Base-by-base conservation (phyloP, 2,797 vertebrate genomes). In the Emydoidea blandingii region DNA sequence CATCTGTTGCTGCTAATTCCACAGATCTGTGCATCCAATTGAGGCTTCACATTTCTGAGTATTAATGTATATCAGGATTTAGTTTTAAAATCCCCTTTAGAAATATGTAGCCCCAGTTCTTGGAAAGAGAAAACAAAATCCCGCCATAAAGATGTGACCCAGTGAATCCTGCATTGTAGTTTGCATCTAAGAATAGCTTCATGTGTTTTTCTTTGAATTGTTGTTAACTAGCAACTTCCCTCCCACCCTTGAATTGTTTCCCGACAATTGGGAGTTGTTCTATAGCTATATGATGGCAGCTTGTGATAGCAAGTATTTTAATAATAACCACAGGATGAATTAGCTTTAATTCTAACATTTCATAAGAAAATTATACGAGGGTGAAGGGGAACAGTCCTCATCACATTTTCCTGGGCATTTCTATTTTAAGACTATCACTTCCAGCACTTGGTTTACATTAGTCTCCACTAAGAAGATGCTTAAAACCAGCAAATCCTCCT, bases 401-500 rank as follows among this genome's bases (percentile, higher is more conserved):
- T 49, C 9, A n/a, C 2, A n/a, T 83, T 86, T 96, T 94, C 37
- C 65, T 91, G 94, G 68, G 3, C n/a, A 3, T 79, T 41, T 86
- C 78, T 4, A 0, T 86, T 88, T 85, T 52, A 86, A 93, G 9
- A 21, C 3, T 7, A 34, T 56, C 10, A 3, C 12, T 81, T 91
- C 62, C 27, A 83, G 62, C 47, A 81, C 52, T 91, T 93, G 29
- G 44, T 86, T 88, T 79, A 8, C 6, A 86, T 79, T 89, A 95
- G 65, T 89, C 83, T 93, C 54, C 94, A 90, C n/a, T 92, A 83
- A 83, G 83, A 83, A 93, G 25, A 84, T 23, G 68, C 2, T 11
- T 93, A 89, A 95, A 96, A 94, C 91, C 79, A 95, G 84, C 92
- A 95, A 87, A 68, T 91, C 52, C 31, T 92, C 57, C 92, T 88